phyloP scores from a whole-genome alignment of 2,113 vertebrate genomes.

The Pelecanus crispus region DNA sequence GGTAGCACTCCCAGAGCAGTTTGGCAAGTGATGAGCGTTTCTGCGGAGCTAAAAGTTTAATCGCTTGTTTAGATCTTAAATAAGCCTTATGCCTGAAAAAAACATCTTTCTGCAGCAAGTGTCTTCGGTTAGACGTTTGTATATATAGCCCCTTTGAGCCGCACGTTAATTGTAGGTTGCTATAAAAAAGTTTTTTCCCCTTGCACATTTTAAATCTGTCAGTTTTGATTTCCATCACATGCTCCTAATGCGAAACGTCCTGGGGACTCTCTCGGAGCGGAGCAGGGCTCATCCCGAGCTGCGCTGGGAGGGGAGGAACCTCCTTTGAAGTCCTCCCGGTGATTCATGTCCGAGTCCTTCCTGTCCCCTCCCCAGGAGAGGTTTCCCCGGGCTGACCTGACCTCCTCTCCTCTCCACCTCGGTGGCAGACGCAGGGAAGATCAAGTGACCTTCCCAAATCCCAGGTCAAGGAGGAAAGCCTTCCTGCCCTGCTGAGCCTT shows the following conservation, averaged over 20 bases:
- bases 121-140: neutral
- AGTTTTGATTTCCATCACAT: neutral
- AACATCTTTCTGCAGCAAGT: neutral
- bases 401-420: neutral
- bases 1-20: neutral
- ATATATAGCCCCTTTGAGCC: neutral
- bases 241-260: neutral
- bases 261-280: neutral
- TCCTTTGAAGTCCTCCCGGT: neutral
- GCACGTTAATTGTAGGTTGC: neutral
- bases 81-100: neutral
- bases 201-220: slow-evolving; percentile 25
- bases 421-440: neutral
- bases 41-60: neutral
- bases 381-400: neutral
- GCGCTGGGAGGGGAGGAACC: neutral
- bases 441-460: neutral
- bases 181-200: neutral
- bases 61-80: neutral
- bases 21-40: neutral
- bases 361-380: neutral
- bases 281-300: neutral
- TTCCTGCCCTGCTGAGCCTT: neutral
- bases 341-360: neutral
- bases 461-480: neutral